A percentile compares a stretch with the other conserved stretches of the same genome.
Conservation (phyloP, 2,888 invertebrate genomes). For the Dryocosmus kuriphilus region DNA sequence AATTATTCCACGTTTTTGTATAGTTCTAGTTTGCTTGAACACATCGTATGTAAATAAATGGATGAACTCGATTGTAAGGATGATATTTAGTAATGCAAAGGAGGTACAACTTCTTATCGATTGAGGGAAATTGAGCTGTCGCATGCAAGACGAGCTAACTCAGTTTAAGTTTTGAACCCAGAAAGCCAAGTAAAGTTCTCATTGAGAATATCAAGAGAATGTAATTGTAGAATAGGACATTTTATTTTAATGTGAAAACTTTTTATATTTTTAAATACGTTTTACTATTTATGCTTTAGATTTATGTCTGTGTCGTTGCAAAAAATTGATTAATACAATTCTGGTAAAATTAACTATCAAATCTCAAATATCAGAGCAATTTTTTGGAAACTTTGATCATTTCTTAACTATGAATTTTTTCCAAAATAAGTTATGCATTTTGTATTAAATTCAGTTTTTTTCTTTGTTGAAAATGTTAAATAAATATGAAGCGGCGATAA, state of each 20-base stretch:
- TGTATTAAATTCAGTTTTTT: too few relatives aligned
- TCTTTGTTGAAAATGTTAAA: too few relatives aligned
- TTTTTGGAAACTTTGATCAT: too few relatives aligned
- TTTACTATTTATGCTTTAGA: background rate
- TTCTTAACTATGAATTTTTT: too few relatives aligned
- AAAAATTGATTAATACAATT: background rate
- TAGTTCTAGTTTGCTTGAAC: background rate
- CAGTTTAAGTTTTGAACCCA: background rate
- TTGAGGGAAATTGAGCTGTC: conserved; percentile 32
- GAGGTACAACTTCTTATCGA: conserved; percentile 19
- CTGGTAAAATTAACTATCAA: too few relatives aligned
- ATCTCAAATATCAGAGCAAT: too few relatives aligned
- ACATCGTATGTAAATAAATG: background rate
- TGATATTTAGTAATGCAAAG: conserved; percentile 26
- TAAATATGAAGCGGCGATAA: too few relatives aligned
- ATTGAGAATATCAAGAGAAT: background rate
- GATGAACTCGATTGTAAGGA: background rate
- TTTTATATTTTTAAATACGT: background rate
- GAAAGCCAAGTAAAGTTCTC: background rate
- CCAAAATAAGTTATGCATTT: too few relatives aligned
- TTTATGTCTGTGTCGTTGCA: background rate
- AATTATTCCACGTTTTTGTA: background rate
- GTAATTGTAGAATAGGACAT: background rate
- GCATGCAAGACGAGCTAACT: conserved; percentile 20
- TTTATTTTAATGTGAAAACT: background rate